Evolutionary conservation across 2,113 vertebrate species (phyloP).

Genomic region (Bombycilla garrulus): DNA sequence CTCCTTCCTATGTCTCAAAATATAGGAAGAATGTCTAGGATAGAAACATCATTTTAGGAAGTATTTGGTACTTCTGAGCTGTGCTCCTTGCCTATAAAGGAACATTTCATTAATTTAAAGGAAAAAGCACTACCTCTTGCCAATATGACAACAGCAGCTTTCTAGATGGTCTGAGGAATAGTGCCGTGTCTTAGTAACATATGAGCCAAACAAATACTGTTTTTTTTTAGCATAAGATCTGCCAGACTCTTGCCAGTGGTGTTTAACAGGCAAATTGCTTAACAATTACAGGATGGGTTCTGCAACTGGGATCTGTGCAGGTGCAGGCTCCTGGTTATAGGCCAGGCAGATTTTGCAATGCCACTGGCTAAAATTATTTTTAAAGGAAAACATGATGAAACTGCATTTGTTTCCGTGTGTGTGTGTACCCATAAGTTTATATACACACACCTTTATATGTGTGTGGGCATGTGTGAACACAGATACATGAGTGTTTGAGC

Average conservation of each 20-base stretch:
- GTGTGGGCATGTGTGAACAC: neutral
- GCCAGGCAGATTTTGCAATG: slow-evolving; percentile 76
- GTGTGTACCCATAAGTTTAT: neutral
- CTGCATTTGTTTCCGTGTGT: slow-evolving; percentile 23
- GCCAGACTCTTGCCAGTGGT: slow-evolving; percentile 75
- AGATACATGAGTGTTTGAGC: neutral
- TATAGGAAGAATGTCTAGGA: neutral
- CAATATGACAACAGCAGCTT: slow-evolving; percentile 61
- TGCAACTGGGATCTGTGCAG: slow-evolving; percentile 71
- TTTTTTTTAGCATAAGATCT: slow-evolving; percentile 29
- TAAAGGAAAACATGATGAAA: slow-evolving; percentile 69
- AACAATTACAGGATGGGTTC: slow-evolving; percentile 56
- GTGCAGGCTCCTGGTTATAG: slow-evolving; percentile 68
- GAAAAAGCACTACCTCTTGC: slow-evolving; percentile 49
- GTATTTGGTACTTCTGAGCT: slow-evolving; percentile 29
- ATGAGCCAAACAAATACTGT: slow-evolving; percentile 58
- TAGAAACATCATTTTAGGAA: neutral
- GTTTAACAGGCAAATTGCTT: slow-evolving; percentile 74
- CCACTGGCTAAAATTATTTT: slow-evolving; percentile 67
- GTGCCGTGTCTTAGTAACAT: slow-evolving; percentile 61
- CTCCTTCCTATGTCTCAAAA: neutral
- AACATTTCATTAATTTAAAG: slow-evolving; percentile 18
- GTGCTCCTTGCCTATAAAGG: neutral
- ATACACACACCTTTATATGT: neutral
- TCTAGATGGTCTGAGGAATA: slow-evolving; percentile 68